phyloP scores from a whole-genome alignment of 2,797 vertebrate genomes.

The Eupleurogrammus muticus region DNA sequence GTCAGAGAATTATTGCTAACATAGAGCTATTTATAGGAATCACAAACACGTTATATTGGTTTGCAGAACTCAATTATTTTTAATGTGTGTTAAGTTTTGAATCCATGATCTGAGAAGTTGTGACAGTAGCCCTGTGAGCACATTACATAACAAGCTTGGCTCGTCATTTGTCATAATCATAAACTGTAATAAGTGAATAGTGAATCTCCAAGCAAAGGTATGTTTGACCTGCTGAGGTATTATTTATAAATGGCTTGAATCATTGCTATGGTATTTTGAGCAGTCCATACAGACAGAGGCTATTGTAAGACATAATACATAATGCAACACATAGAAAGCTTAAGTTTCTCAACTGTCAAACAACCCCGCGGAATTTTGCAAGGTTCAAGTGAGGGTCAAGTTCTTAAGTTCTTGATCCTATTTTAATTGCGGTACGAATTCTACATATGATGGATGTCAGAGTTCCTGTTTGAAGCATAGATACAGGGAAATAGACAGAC shows the following conservation, averaged over 20 bases:
- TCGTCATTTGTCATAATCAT: slow-evolving; percentile 61
- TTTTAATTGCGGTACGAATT: too few relatives aligned
- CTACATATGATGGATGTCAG: too few relatives aligned
- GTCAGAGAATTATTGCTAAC: slow-evolving; percentile 14
- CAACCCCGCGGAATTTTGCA: too few relatives aligned
- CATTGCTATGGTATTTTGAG: slow-evolving; percentile 4
- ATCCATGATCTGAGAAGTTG: slow-evolving; percentile 30
- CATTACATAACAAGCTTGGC: slow-evolving; percentile 34
- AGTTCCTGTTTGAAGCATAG: too few relatives aligned
- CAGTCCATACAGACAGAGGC: slow-evolving; percentile 10
- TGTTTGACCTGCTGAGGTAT: slow-evolving; percentile 34
- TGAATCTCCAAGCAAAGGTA: slow-evolving; percentile 33
- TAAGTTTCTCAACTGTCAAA: too few relatives aligned
- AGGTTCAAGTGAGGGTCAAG: too few relatives aligned
- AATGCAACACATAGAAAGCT: background rate
- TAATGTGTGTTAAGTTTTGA: slow-evolving; percentile 36
- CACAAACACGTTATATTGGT: slow-evolving; percentile 27
- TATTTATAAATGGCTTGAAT: background rate
- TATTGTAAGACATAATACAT: background rate
- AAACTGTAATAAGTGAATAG: slow-evolving; percentile 28
- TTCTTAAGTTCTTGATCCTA: too few relatives aligned
- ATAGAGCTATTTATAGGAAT: slow-evolving; percentile 13
- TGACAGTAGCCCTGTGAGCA: slow-evolving; percentile 24
- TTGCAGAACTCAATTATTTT: slow-evolving; percentile 32
- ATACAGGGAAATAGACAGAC: too few relatives aligned